Conservation (phyloP, 2,888 invertebrate genomes). For the Carpatolechia fugitivella region DNA sequence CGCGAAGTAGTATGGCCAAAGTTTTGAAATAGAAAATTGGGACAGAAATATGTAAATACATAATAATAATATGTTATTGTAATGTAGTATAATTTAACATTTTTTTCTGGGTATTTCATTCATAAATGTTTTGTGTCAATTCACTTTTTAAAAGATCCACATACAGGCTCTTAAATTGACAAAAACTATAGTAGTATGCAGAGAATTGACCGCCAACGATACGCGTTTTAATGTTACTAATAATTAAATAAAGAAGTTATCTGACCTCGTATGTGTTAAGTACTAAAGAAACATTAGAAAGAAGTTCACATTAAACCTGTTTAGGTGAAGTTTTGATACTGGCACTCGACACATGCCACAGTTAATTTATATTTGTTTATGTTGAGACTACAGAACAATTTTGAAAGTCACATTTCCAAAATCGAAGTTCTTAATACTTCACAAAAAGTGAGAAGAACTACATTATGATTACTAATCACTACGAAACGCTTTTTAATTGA, state of each 20-base stretch:
- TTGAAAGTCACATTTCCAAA: too few relatives aligned
- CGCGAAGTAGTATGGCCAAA: conserved; percentile 56
- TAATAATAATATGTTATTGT: conserved; percentile 33
- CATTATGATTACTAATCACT: too few relatives aligned
- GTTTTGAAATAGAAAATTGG: conserved; percentile 54
- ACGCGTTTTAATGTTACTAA: conserved; percentile 24
- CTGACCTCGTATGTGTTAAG: conserved; percentile 34
- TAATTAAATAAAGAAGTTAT: conserved; percentile 10
- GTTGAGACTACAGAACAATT: too few relatives aligned
- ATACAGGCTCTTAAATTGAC: conserved; percentile 40
- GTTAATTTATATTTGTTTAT: too few relatives aligned
- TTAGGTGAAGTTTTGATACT: too few relatives aligned
- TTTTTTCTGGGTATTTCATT: conserved; percentile 42
- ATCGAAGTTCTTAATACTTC: too few relatives aligned
- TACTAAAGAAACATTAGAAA: not conserved
- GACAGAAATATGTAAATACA: conserved; percentile 37
- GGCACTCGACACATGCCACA: too few relatives aligned
- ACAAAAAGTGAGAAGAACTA: too few relatives aligned
- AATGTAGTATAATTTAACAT: conserved; percentile 33
- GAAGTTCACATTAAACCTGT: too few relatives aligned
- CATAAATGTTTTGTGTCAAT: conserved; percentile 45
- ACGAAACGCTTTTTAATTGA: too few relatives aligned
- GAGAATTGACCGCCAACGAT: conserved; percentile 44
- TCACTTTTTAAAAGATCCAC: conserved; percentile 20
- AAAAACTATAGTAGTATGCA: conserved; percentile 26